Evolutionary conservation across 2,797 vertebrate genomes (phyloP).

Genomic region (Taenioides sp.): DNA sequence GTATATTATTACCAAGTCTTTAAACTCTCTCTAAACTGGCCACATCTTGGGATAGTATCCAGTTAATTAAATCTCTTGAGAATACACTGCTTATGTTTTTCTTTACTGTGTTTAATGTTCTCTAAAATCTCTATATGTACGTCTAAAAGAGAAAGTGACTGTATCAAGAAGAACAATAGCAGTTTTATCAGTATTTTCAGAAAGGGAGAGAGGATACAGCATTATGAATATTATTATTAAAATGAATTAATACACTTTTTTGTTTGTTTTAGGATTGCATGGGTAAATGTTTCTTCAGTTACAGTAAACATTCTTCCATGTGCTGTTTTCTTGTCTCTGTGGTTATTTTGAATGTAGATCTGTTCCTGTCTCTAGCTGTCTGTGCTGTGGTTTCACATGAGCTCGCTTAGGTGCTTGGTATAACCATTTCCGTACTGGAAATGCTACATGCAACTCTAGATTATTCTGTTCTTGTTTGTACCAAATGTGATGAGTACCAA

Average conservation of each 20-base stretch:
- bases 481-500: background rate
- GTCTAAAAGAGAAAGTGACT: too few relatives aligned
- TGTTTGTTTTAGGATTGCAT: background rate
- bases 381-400: constrained; percentile 16
- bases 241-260: background rate
- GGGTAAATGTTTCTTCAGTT: background rate
- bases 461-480: background rate
- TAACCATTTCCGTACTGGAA: constrained; percentile 2
- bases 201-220: background rate
- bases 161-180: too few relatives aligned
- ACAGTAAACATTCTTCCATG: too few relatives aligned
- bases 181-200: background rate
- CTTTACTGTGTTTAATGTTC: too few relatives aligned
- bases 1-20: background rate
- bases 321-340: background rate
- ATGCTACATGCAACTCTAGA: background rate
- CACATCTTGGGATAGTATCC: background rate
- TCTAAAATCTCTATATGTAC: too few relatives aligned
- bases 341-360: constrained; percentile 2
- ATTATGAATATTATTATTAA: background rate
- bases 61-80: background rate
- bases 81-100: background rate
- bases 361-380: constrained; percentile 6
- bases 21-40: background rate
- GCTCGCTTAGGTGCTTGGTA: constrained; percentile 4